Base-by-base conservation (phyloP, 2,797 vertebrate species). In the Halcyon smyrnensis region DNA sequence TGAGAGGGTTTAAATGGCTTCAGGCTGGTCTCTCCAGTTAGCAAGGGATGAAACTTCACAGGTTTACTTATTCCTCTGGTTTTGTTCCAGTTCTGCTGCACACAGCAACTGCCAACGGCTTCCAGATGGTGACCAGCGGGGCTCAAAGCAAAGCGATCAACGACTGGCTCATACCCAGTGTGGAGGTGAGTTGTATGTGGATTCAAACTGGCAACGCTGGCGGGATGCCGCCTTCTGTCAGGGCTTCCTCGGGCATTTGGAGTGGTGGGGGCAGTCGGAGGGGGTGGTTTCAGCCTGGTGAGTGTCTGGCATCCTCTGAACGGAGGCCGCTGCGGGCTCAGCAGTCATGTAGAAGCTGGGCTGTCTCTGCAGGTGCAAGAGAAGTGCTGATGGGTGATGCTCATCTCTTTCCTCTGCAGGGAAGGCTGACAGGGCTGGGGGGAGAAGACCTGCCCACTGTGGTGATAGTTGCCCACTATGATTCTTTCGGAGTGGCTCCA, bases 41-140 rank as follows among this genome's bases (percentile, higher is more conserved):
- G 24, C 10, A 37, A 51, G 19, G 41, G 19, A 32, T 27, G 21
- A 64, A 78, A 39, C 64, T 64, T 7, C 46, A 18, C 63, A 48
- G 48, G 6, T 83, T 5, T 37, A 64, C 4, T 5, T 48, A 1
- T 65, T 24, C 18, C 15, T 18, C 41, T 45, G 7, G 34, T 74
- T 36, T 36, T 25, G 23, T 87, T 94, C 8, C 82, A 99, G 99
- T 99, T 85, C 97, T 99, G 86, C 97, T 99, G 63, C 99, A 99
- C 95, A 99, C 99, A 0, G 99, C 99, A 78, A 99, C 99, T 8
- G 99, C 99, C 88, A 99, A 99, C 1, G 99, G 99, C 84, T 99
- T 99, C 96, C 99, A 99, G 98, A 99, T 99, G 99, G 99, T 99
- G 92, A 99, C 99, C 76, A 99, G 99, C 0, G 99, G 99, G 75